phyloP scores from a whole-genome alignment of 2,797 vertebrate genomes.

The Sebastes kiyomatsui region DNA sequence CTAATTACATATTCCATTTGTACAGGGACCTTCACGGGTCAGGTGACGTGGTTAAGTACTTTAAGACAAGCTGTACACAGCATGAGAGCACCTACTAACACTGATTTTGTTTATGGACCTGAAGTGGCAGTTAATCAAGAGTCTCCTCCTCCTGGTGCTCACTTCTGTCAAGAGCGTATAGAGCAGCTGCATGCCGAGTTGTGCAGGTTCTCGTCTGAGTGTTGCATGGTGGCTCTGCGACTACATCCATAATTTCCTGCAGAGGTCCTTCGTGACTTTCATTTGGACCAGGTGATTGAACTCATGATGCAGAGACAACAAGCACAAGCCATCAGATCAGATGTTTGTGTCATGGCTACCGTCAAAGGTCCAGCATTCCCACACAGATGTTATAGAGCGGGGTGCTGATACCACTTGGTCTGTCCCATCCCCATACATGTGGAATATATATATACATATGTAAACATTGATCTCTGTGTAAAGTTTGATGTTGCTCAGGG shows the following conservation, averaged over 20 bases:
- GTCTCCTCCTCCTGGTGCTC: constrained; percentile 1
- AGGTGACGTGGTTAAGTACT: not conserved
- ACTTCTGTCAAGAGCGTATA: not conserved
- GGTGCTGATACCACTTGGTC: not conserved
- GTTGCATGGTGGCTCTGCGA: not conserved
- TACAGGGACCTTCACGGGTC: not conserved
- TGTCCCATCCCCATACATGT: not conserved
- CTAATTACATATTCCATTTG: not conserved
- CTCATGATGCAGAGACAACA: not conserved
- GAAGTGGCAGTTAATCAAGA: constrained; percentile 26
- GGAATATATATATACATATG: not conserved
- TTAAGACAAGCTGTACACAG: not conserved
- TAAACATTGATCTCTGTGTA: not conserved
- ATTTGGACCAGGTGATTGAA: constrained; percentile 1
- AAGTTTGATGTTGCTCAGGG: not conserved
- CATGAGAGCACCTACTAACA: constrained; percentile 17
- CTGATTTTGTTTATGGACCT: constrained; percentile 30
- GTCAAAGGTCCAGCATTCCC: not conserved
- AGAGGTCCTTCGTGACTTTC: not conserved
- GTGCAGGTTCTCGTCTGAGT: not conserved
- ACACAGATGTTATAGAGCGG: not conserved
- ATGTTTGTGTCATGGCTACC: not conserved
- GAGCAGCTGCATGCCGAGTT: constrained; percentile 17
- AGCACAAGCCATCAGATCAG: not conserved
- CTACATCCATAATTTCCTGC: not conserved